Base-by-base conservation (phyloP, 2,113 vertebrate genomes). In the Isurus oxyrinchus region DNA sequence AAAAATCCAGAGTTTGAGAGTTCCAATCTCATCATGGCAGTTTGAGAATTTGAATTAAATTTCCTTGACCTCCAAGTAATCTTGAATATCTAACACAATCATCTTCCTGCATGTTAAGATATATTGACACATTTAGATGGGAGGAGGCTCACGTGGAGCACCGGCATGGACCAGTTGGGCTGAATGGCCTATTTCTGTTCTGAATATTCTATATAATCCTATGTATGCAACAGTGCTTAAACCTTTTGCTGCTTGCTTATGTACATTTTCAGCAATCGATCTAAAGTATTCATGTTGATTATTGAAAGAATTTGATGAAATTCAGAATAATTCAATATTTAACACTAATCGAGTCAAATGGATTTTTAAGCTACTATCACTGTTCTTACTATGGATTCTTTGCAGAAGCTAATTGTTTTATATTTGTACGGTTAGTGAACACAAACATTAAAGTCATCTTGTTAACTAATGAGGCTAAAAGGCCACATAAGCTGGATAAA, bases 281-380 rank as follows among this genome's bases (percentile, higher is more conserved):
- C 69, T 7, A 76, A 69, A 11, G 25, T 35, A 76, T 7, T 31
- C 72, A 76, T 76, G 67, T 21, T 69, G 40, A 21, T 5, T 44
- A 44, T 86, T 86, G 44, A 57, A 31, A 10, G 87, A 90, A 11
- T 35, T 90, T 57, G 25, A 25, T 23, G 59, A 94, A 40, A 40
- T 63, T n/a, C 91, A 94, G 55, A 93, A 63, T 61, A 93, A 94
- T 94, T 94, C 57, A 94, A 66, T 61, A 66, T 94, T 40, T 94
- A 21, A 40, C n/a, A 11, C n/a, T 40, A 94, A 63, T n/a, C 57
- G 44, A 4, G 35, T 94, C 31, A 61, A n/a, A 63, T 63, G 14
- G 31, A 63, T 63, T 90, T 90, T 61, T 61, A 93, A 31, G 2
- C 11, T 61, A 21, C 55, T 61, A 31, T 49, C 10, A 61, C 31